phyloP scores from a whole-genome alignment of 2,113 vertebrate genomes.

The Daboia siamensis region DNA sequence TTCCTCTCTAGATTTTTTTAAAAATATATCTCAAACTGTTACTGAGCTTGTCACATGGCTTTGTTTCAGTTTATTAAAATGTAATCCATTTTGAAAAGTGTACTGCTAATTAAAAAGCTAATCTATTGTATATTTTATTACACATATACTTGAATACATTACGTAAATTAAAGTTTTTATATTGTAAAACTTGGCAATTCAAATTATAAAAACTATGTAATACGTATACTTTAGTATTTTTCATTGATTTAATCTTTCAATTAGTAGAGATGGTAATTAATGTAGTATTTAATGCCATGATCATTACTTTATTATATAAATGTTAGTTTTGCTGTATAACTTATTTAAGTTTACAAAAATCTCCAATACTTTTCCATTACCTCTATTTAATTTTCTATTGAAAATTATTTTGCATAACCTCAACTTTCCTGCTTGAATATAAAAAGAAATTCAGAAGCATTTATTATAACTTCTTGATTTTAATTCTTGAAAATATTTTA shows the following conservation, averaged over 20 bases:
- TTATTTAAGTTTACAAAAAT: slow-evolving; percentile 18
- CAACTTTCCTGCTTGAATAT: slow-evolving; percentile 75
- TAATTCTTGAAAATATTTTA: slow-evolving; percentile 62
- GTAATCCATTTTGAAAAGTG: slow-evolving; percentile 67
- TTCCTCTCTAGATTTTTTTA: slow-evolving; percentile 62
- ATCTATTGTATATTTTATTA: not conserved
- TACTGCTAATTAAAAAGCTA: slow-evolving; percentile 40
- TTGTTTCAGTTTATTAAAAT: slow-evolving; percentile 68
- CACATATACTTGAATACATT: not conserved
- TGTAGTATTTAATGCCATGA: slow-evolving; percentile 46
- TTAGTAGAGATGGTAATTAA: slow-evolving; percentile 46
- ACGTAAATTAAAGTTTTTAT: slow-evolving; percentile 29
- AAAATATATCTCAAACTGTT: slow-evolving; percentile 63
- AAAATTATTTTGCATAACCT: slow-evolving; percentile 58
- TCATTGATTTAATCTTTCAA: slow-evolving; percentile 32
- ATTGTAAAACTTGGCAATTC: not conserved
- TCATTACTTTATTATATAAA: slow-evolving; percentile 57
- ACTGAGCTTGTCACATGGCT: slow-evolving; percentile 66
- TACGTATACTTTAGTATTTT: slow-evolving; percentile 36
- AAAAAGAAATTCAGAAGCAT: slow-evolving; percentile 74
- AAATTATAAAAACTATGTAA: slow-evolving; percentile 4
- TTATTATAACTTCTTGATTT: slow-evolving; percentile 74
- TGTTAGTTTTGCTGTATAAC: slow-evolving; percentile 41
- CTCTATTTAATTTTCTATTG: slow-evolving; percentile 69
- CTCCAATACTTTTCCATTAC: slow-evolving; percentile 58